Evolutionary conservation across 2,797 vertebrate species (phyloP).

Genomic region (Glyptemys insculpta): DNA sequence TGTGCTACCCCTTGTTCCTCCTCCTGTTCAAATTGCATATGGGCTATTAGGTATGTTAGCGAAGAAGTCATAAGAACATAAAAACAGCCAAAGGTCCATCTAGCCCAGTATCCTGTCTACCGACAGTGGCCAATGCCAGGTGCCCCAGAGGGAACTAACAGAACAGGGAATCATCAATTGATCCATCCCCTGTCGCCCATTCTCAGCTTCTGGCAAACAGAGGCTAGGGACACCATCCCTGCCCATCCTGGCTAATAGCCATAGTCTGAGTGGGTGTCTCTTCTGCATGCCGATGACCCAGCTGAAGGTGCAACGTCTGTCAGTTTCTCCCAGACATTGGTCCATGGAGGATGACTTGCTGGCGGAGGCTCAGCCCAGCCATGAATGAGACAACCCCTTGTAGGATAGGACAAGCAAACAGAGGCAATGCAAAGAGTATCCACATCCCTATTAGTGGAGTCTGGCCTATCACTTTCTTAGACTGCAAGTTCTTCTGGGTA

Average conservation of each 20-base stretch:
- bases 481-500: not conserved
- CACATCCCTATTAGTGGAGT: not conserved
- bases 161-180: too few species aligned
- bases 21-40: not conserved
- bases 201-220: too few species aligned
- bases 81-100: too few species aligned
- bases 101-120: too few species aligned
- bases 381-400: too few species aligned
- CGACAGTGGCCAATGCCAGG: too few species aligned
- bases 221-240: too few species aligned
- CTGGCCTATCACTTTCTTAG: not conserved
- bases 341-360: not conserved
- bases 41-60: not conserved
- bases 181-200: too few species aligned
- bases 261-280: not conserved
- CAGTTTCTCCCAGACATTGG: not conserved
- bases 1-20: not conserved
- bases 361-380: not conserved
- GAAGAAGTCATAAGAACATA: not conserved
- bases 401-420: not conserved
- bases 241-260: too few species aligned
- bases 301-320: not conserved
- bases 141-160: too few species aligned
- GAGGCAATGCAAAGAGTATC: not conserved
- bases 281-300: too few species aligned